Evolutionary conservation across 2,888 invertebrate genomes (phyloP), one percentile per base, ranked within the genome.

Genomic region (Athrips mouffetella): DNA sequence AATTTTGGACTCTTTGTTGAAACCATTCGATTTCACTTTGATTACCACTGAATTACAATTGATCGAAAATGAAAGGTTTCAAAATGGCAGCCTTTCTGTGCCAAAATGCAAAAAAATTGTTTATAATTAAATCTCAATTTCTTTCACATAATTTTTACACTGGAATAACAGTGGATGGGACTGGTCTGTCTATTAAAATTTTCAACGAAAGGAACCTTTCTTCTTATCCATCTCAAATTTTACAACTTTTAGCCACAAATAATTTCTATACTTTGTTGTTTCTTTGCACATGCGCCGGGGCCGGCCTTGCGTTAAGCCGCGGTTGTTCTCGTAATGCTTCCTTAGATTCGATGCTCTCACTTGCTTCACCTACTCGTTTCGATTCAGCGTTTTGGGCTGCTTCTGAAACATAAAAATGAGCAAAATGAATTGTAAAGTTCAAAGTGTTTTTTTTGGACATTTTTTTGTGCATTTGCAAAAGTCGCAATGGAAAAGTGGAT

Each of bases 321-420:
- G 61, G 57, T 2, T 70, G 67, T 7, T 63, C 68, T 15, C 29
- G 42, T 21, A 30, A n/a, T 10, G 51, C 47, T 50, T 71, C 63
- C 55, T 75, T 65, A 16, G 62, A 52, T 23, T 72, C 70, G 3
- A 49, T 55, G 37, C 37, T 37, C 27, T 60, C 61, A 16, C 62
- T 57, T 3, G 64, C 58, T 49, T 68, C 67, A 29, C 60, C 66
- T 6, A 61, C 57, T 11, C 63, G 61, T 33, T 67, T 66, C 13
- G 55, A 50, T 2, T 70, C 65, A 2, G 57, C 44, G 23, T 57
- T 59, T 8, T 65, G 53, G n/a, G 60, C 49, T 31, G 61, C 54
- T 58, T 65, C 73, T 75, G 45, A 46, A 51, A 48, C 13, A 13
- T 15, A 31, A 11, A 11, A 13, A 13, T 6, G 13, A 13, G 3